A percentile compares a stretch with the other conserved stretches of the same genome.
Conservation (phyloP, 2,113 vertebrate genomes). For the human region DNA sequence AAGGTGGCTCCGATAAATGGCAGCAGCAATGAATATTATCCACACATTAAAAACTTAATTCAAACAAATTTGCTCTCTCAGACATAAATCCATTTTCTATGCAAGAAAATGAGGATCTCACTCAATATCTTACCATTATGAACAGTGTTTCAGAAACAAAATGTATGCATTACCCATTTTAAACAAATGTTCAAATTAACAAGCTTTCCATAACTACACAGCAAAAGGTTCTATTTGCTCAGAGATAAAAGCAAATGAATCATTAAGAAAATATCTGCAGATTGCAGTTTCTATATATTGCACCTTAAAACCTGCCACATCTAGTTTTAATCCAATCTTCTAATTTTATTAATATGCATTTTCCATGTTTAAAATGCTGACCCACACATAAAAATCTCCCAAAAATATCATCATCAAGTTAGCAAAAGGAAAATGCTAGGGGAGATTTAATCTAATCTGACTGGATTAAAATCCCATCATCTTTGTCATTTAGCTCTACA, state of each 20-base stretch:
- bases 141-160: slow-evolving; percentile 62
- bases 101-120: slow-evolving; percentile 50
- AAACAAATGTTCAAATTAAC: slow-evolving; percentile 57
- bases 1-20: background rate
- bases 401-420: slow-evolving; percentile 53
- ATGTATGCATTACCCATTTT: slow-evolving; percentile 47
- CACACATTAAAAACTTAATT: slow-evolving; percentile 49
- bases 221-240: slow-evolving; percentile 10
- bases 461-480: slow-evolving; percentile 25
- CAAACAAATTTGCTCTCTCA: slow-evolving; percentile 49
- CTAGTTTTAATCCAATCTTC: slow-evolving; percentile 58
- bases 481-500: slow-evolving; percentile 7
- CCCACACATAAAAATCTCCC: slow-evolving; percentile 26
- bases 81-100: slow-evolving; percentile 35
- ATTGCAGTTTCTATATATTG: slow-evolving; percentile 62
- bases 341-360: slow-evolving; percentile 71
- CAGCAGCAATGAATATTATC: background rate
- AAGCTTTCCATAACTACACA: background rate
- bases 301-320: background rate
- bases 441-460: slow-evolving; percentile 48
- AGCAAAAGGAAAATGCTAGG: slow-evolving; percentile 36
- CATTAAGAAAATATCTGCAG: slow-evolving; percentile 68
- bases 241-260: slow-evolving; percentile 58
- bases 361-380: slow-evolving; percentile 57
- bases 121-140: slow-evolving; percentile 8